phyloP scores from a whole-genome alignment of 2,797 vertebrate species.

The Acanthornis magna region DNA sequence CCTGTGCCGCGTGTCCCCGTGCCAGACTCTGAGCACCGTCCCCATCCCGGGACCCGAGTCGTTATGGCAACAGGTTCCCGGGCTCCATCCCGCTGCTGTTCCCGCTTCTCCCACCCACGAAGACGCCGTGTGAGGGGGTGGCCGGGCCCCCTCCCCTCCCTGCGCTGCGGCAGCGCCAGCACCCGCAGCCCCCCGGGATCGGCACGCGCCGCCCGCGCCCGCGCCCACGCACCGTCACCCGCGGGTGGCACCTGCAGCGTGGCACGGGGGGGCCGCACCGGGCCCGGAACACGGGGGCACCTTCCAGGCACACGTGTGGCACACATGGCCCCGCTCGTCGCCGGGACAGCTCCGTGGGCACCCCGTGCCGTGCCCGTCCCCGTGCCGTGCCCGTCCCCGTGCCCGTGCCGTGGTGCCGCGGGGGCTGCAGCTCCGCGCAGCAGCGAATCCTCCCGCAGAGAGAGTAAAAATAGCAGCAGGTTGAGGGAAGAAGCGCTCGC shows the following conservation, averaged over 20 bases:
- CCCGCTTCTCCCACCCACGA: background rate
- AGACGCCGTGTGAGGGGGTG: slow-evolving; percentile 29
- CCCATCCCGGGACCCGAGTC: slow-evolving; percentile 7
- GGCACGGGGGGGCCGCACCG: background rate
- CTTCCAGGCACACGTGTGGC: background rate
- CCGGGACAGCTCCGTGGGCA: background rate
- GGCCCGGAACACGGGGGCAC: background rate
- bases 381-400: background rate
- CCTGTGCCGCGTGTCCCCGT: rapidly evolving
- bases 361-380: background rate
- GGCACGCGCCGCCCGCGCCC: background rate
- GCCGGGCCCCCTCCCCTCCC: slow-evolving; percentile 22
- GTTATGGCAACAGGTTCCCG: slow-evolving; percentile 64
- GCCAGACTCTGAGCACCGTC: background rate
- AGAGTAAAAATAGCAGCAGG: slow-evolving; percentile 77
- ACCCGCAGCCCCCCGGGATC: slow-evolving; percentile 38
- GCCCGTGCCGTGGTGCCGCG: background rate
- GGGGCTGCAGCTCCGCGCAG: slow-evolving; percentile 25
- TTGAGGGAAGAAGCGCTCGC: slow-evolving; percentile 68
- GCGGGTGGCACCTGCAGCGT: background rate
- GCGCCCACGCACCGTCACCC: background rate
- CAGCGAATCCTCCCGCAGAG: slow-evolving; percentile 46
- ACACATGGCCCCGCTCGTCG: background rate
- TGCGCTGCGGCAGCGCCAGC: slow-evolving; percentile 28
- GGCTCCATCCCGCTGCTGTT: slow-evolving; percentile 31